Base-by-base conservation (phyloP, 2,113 vertebrate species). In the Rhinichthys klamathensis region DNA sequence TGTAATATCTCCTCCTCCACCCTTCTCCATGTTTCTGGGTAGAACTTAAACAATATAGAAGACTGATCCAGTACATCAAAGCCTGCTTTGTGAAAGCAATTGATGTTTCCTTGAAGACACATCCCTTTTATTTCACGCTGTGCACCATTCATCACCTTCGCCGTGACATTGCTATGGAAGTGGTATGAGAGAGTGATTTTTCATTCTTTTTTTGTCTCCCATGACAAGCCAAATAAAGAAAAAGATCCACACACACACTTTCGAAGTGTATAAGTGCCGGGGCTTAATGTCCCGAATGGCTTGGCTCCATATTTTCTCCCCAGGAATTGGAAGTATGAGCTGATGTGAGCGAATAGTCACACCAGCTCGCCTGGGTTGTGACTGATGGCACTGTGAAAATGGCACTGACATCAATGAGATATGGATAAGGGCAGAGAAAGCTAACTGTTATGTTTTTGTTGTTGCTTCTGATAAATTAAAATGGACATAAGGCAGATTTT, bases 401-500 rank as follows among this genome's bases (percentile, higher is more conserved):
- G 81, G 84, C 83, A 72, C 60, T 80, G 85, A 87, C 82, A 82
- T 49, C 79, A 85, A 65, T 54, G 73, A 80, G 61, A 82, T 80
- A 80, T 83, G 84, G 78, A 67, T 82, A 44, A 56, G 67, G 60
- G 69, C 54, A 16, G 56, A 58, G 78, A 81, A 89, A 84, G 74
- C 54, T 78, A 81, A 88, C 79, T 80, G 75, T 88, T 86, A 76
- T 90, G 90, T 78, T 89, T 85, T 85, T 89, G n/a, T 83, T 80
- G 76, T 82, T 86, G 85, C 35, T 12, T 7, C 54, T 87, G 87
- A 88, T 87, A 85, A 92, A 94, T 91, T 67, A 61, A 87, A 91
- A 82, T 83, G 81, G 93, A 93, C 86, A 2, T 63, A 56, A 80
- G 85, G 89, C 87, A 74, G 86, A 80, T 90, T 91, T 91, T 87